Conservation (phyloP, 2,113 vertebrate species). For the Lophius piscatorius region DNA sequence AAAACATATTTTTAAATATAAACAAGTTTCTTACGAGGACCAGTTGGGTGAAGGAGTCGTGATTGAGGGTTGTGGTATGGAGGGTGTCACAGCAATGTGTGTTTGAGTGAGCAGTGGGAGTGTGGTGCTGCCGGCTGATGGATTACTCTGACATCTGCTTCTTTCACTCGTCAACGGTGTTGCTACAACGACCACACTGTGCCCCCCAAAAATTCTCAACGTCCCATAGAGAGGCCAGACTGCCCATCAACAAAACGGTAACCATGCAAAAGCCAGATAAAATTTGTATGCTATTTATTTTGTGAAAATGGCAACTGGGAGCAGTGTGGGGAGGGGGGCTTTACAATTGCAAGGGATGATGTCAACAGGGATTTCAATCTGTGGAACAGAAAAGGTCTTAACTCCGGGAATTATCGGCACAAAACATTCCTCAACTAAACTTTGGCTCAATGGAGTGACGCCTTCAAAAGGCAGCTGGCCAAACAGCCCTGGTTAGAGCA, state of each 20-base stretch:
- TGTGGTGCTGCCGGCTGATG: conserved; percentile 80
- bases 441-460: conserved; percentile 71
- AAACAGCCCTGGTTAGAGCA: conserved; percentile 67
- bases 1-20: neutral
- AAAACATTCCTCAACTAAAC: conserved; percentile 78
- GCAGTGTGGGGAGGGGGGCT: conserved; percentile 52
- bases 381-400: conserved; percentile 82
- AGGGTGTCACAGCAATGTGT: conserved; percentile 75
- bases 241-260: conserved; percentile 88
- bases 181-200: conserved; percentile 86
- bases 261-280: conserved; percentile 89
- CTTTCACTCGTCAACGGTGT: conserved; percentile 87
- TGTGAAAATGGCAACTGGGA: conserved; percentile 78
- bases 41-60: conserved; percentile 35
- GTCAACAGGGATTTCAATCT: conserved; percentile 87
- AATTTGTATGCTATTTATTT: conserved; percentile 84
- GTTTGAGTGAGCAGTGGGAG: conserved; percentile 68
- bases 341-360: conserved; percentile 81
- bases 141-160: conserved; percentile 91
- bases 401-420: conserved; percentile 83
- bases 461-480: conserved; percentile 75
- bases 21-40: no score
- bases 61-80: conserved; percentile 69
- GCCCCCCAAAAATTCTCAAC: conserved; percentile 87
- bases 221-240: conserved; percentile 83